Conservation (phyloP, 2,888 invertebrate genomes). For the Hymenopus coronatus region DNA sequence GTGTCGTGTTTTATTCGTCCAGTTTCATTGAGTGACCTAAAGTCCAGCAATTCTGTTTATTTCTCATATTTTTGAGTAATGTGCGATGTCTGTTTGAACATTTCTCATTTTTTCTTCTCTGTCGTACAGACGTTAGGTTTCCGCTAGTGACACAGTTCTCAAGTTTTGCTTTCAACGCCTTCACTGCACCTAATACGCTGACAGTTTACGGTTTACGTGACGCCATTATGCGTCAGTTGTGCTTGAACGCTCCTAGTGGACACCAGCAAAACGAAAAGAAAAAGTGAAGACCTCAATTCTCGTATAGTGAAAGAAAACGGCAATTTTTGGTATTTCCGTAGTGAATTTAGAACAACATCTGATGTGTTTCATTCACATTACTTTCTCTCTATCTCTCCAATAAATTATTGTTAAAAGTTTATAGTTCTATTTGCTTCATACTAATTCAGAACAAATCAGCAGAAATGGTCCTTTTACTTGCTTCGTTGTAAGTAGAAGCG, state of each 20-base stretch:
- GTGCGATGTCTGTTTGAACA: neutral
- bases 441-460: no score
- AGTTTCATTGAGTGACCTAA: neutral
- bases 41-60: neutral
- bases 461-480: no score
- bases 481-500: no score
- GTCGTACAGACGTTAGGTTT: neutral
- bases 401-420: no score
- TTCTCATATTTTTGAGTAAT: neutral
- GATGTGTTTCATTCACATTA: no score
- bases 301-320: no score
- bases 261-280: neutral
- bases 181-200: neutral
- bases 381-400: no score
- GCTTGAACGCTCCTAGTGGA: neutral
- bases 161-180: neutral
- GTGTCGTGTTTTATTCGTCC: neutral
- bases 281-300: neutral
- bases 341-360: no score
- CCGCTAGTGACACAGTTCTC: neutral
- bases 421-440: no score
- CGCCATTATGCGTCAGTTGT: neutral
- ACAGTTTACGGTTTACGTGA: neutral
- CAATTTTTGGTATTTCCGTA: neutral
- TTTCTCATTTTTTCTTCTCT: neutral